These are phyloP conservation scores for Empis stercorea DNA, from an alignment of 2,888 invertebrate species.

Conservation along the genomic window DNA sequence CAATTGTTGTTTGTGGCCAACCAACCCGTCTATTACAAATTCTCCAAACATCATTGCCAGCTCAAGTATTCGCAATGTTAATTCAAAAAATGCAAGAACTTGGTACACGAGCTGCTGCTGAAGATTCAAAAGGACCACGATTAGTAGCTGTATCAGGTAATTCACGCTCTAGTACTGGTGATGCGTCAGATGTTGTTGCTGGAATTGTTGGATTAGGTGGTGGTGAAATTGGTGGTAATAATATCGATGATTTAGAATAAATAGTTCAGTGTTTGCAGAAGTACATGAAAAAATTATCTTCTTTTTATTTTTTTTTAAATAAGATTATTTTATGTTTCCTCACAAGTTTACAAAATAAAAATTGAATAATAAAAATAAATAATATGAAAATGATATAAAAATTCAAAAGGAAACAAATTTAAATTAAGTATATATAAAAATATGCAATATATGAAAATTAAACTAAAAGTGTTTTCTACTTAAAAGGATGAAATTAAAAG, in stretches of 20 bases:
- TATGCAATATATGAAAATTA: too few species aligned
- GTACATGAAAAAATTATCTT: background rate
- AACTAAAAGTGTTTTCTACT: too few species aligned
- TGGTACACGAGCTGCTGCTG: conserved; percentile 26
- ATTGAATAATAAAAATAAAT: too few species aligned
- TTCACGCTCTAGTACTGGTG: background rate
- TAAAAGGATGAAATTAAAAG: too few species aligned
- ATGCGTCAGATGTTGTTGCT: background rate
- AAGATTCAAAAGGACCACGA: conserved; percentile 21
- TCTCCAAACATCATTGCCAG: conserved; percentile 89
- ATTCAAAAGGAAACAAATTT: too few species aligned
- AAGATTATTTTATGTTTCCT: background rate
- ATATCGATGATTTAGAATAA: background rate
- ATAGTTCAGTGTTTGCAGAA: background rate
- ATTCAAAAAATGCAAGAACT: conserved; percentile 51
- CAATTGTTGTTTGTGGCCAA: conserved; percentile 95
- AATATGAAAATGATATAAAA: too few species aligned
- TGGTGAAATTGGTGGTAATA: background rate
- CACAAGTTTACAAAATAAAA: too few species aligned
- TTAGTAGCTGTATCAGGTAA: conserved; percentile 14
- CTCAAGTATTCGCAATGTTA: conserved; percentile 83
- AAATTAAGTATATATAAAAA: too few species aligned
- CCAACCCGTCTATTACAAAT: conserved; percentile 34
- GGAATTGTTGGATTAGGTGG: background rate
- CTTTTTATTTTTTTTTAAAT: too few species aligned